phyloP scores from a whole-genome alignment of 1,140 invertebrate species.

The Drusus annulatus region DNA sequence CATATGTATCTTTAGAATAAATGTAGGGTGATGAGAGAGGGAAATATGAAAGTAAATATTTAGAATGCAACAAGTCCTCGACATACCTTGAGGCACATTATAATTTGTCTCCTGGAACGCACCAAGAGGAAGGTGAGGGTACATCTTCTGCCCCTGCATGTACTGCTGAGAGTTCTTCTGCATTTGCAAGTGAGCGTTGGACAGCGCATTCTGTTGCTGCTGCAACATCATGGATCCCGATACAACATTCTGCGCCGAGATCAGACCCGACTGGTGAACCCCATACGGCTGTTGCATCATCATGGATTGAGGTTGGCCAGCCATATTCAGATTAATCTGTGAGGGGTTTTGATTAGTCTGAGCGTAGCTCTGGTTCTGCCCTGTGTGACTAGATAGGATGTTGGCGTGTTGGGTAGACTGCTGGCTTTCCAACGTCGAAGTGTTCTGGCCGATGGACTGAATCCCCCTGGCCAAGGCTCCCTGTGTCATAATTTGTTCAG shows the following conservation, averaged over 20 bases:
- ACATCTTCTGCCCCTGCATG: conserved; percentile 49
- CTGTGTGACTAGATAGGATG: conserved; percentile 42
- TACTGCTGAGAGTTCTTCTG: conserved; percentile 55
- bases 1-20: no score
- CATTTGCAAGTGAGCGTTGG: conserved; percentile 32
- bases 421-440: conserved; percentile 34
- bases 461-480: conserved; percentile 20
- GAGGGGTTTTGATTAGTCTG: conserved; percentile 3
- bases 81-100: conserved; percentile 44
- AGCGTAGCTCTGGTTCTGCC: conserved; percentile 20
- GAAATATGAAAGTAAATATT: no score
- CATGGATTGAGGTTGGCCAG: conserved; percentile 46
- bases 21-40: no score
- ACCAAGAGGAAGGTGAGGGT: conserved; percentile 45
- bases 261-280: conserved; percentile 37
- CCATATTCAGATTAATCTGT: conserved; percentile 38
- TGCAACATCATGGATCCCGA: conserved; percentile 38
- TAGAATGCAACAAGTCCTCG: neutral
- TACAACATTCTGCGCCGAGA: conserved; percentile 26
- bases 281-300: conserved; percentile 51
- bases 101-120: conserved; percentile 55
- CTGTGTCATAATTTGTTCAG: conserved; percentile 45
- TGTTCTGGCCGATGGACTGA: conserved; percentile 29
- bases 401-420: conserved; percentile 19
- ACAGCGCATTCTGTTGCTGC: conserved; percentile 44